phyloP scores from a whole-genome alignment of 2,888 invertebrate genomes.

The Zelleria hepariella region DNA sequence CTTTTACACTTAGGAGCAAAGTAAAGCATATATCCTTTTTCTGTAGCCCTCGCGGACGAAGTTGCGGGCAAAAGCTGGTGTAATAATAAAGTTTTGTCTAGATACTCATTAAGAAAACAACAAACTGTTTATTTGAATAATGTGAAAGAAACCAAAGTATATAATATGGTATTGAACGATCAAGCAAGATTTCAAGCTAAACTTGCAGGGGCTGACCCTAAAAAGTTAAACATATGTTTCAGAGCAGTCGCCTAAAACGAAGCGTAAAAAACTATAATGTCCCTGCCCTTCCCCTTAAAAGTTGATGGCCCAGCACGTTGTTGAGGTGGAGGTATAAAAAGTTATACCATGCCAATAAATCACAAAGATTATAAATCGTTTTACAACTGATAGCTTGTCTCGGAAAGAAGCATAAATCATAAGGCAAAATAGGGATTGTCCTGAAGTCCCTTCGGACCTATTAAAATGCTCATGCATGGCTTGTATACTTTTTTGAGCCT shows the following conservation, averaged over 20 bases:
- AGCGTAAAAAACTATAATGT: neutral
- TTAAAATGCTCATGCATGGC: slow-evolving; percentile 19
- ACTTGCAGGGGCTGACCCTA: too few species aligned
- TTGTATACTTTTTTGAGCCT: neutral
- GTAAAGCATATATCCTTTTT: too few species aligned
- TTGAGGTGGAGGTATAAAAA: slow-evolving; percentile 28
- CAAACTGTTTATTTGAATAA: too few species aligned
- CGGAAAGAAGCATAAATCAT: slow-evolving; percentile 52
- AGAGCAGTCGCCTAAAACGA: neutral
- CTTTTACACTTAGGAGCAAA: too few species aligned
- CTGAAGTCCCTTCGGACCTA: slow-evolving; percentile 30
- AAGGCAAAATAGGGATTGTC: slow-evolving; percentile 42
- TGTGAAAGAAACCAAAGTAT: too few species aligned
- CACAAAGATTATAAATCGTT: slow-evolving; percentile 60
- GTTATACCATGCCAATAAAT: slow-evolving; percentile 56
- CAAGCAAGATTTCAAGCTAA: too few species aligned
- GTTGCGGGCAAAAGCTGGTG: too few species aligned
- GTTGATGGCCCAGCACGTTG: slow-evolving; percentile 4
- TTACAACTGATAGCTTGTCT: slow-evolving; percentile 52
- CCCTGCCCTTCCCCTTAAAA: neutral
- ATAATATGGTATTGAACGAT: too few species aligned
- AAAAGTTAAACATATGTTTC: too few species aligned
- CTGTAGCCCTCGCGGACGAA: too few species aligned
- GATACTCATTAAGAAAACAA: too few species aligned
- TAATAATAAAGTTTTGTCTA: too few species aligned